Evolutionary conservation across 2,797 vertebrate species (phyloP).

Genomic region (Diplodus sargus): DNA sequence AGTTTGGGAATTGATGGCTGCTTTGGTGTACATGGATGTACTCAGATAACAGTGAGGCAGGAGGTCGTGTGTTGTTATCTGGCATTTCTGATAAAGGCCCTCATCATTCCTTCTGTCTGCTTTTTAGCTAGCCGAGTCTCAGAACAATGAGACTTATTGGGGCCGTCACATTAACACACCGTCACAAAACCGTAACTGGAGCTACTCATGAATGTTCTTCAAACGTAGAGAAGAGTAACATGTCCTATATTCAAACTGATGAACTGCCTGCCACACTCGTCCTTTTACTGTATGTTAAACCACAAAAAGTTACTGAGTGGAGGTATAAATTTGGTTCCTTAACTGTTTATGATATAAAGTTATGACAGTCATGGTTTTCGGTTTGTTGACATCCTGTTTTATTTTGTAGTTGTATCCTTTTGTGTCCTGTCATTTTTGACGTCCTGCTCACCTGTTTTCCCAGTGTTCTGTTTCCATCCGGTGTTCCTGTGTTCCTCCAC

Average conservation of each 20-base stretch:
- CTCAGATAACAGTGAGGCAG: neutral
- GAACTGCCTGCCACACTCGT: too few species aligned
- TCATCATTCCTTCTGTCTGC: neutral
- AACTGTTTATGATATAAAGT: neutral
- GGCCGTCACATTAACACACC: too few species aligned
- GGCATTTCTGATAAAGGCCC: conserved; percentile 13
- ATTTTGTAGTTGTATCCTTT: too few species aligned
- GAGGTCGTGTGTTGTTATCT: neutral
- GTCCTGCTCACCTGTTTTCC: too few species aligned
- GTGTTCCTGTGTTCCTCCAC: too few species aligned
- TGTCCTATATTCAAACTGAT: neutral
- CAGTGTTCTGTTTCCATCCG: too few species aligned
- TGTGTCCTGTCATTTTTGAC: too few species aligned
- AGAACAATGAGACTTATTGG: too few species aligned
- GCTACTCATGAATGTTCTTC: neutral
- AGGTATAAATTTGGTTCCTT: neutral
- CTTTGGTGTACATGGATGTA: neutral
- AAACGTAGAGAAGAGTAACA: neutral
- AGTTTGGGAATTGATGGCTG: conserved; percentile 34
- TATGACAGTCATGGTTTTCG: too few species aligned
- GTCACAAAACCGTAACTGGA: too few species aligned
- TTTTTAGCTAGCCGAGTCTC: neutral
- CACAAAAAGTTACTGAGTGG: neutral
- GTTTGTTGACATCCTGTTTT: too few species aligned
- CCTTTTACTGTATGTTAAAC: neutral